Evolutionary conservation across 2,113 vertebrate genomes (phyloP), one percentile per base, ranked within the genome.

Genomic region (Trogon melanurus): DNA sequence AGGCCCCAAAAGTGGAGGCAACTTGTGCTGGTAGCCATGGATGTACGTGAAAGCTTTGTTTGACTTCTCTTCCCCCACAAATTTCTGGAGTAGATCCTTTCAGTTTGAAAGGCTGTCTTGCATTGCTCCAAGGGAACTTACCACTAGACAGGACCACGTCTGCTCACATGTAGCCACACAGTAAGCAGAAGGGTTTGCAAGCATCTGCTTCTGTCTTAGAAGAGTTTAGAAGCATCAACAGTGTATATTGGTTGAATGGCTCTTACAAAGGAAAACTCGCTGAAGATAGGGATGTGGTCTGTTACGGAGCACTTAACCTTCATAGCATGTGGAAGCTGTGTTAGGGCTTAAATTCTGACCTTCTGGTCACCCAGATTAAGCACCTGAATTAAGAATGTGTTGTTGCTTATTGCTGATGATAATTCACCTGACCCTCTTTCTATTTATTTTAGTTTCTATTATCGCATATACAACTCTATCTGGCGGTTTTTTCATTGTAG

Each of bases 311-410:
- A 23, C 53, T 81, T 57, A 61, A 78, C 53, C 16, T 81, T 89
- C 11, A 11, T 47, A 44, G 54, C 6, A 18, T 0, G 0, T 41
- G 16, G 3, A 16, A 47, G 13, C n/a, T 72, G 3, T 58, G 17
- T 72, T 54, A 25, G 18, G 6, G 25, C 47, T 76, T 76, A 76
- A 84, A 76, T 50, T 34, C 16, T 62, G 9, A 26, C 45, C 15
- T 65, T 82, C 70, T 72, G 27, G 26, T 76, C 48, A 51, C 27
- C 10, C 26, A 51, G 17, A 51, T 64, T 29, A 78, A 65, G 38
- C 50, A 85, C 10, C 50, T 70, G 41, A 87, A 48, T 32, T 51
- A 34, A 48, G 45, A 51, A 2, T 27, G 20, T 78, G 20, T 45
- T 70, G 23, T 25, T 70, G 45, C 38, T 61, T 36, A 14, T 54